Evolutionary conservation across 2,113 vertebrate species (phyloP), one percentile per base, ranked within the genome.

Genomic region (Ictidomys tridecemlineatus): DNA sequence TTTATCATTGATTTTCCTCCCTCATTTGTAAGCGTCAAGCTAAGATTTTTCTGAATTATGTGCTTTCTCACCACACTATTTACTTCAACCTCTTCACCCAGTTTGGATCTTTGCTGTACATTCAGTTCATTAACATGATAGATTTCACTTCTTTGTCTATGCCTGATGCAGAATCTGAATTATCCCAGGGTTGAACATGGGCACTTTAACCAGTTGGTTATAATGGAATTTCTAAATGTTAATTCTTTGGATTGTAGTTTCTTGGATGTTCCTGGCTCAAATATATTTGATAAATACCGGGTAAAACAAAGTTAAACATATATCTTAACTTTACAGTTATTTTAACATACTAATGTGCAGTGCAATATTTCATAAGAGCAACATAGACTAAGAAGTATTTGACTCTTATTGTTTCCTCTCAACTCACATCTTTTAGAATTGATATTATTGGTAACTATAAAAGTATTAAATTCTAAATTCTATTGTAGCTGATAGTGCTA

Each of bases 301-400:
- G 28, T 45, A 70, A 85, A 84, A 67, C 73, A 91, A 87, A 93
- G 58, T 82, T 80, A 84, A 96, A 76, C 12, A 53, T 51, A 28
- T 39, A 65, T 89, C 20, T 86, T 65, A 86, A 83, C 61, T 89
- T 74, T 56, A 70, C 24, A 56, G 11, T 17, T 61, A 5, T 76
- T 87, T 67, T 4, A 87, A 30, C 32, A 51, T 42, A 11, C 39
- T 61, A 24, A n/a, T 20, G 12, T 65, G 34, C 18, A 91, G 48
- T 16, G 13, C 6, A 88, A 63, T 34, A 30, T 6, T 85, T 13
- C 61, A 70, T 39, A 2, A 56, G 16, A 89, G 24, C 48, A 8
- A 53, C 9, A 32, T 0, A 8, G 61, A 65, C 22, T 8, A 34
- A 18, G 8, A 89, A 78, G 5, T 42, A 82, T n/a, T 91, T 53